Evolutionary conservation across 1,140 invertebrate genomes (phyloP), one percentile per base, ranked within the genome.

Genomic region (Hirudo medicinalis): DNA sequence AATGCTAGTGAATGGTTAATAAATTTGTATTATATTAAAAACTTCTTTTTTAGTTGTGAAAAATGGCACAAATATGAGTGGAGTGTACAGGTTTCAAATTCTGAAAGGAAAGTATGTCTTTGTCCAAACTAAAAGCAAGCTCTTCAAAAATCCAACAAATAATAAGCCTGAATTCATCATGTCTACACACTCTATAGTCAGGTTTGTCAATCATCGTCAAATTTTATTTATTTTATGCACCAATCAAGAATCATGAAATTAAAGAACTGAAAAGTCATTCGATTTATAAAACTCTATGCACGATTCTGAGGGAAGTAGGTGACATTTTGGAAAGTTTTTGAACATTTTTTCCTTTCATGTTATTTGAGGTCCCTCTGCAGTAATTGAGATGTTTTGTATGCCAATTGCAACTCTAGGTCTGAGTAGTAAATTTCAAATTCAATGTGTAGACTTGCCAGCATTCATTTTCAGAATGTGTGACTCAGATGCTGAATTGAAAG

Each of bases 81-180:
- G 86, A 74, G 86, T 90, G 54, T 93, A 91, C 83, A 86, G 89
- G 71, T 81, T 95, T 74, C 87, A 88, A 76, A 78, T 94, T 72
- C 81, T 85, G 71, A 84, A 88, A 74, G 88, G 90, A 78, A 88
- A 87, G 78, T 90, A 88, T 82, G 84, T 94, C 72, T 87, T 89
- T 80, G 88, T 94, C 72, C 89, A 90, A 84, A 91, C 91, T 54
- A 91, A 90, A 80, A 91, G 91, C 76, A 90, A 89, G 83, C 83
- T 90, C 73, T 93, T 93, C 79, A 85, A 85, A 40, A 88, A 87
- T 79, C 85, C 86, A 63, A 85, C 86, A 73, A 80, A 77, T 60
- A 84, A 74, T 76, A 89, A 91, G 74, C 84, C 85, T 69, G 90
- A 93, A 78, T 93, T 92, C 81, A 90, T 95, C 73, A 92, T 94